phyloP scores from a whole-genome alignment of 2,888 invertebrate genomes.

The Heliconius aoede region DNA sequence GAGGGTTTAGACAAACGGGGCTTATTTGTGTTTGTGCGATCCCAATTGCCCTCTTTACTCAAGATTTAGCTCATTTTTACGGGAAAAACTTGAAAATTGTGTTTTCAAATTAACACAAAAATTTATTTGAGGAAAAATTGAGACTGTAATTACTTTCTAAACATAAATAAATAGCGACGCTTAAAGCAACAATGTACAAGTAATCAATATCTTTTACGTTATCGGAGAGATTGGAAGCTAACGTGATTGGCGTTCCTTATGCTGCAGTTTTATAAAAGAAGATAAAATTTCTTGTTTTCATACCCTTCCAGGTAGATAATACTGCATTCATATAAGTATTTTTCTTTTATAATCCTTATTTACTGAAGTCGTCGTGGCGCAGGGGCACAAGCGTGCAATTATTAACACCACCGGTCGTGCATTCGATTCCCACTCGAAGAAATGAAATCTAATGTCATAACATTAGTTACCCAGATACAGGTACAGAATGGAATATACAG shows the following conservation, averaged over 20 bases:
- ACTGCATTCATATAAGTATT: not conserved
- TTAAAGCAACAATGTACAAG: conserved; percentile 12
- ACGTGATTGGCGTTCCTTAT: conserved; percentile 17
- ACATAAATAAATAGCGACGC: not conserved
- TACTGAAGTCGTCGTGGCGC: too few species aligned
- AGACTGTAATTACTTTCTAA: not conserved
- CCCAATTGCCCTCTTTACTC: conserved; percentile 16
- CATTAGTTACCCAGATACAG: too few species aligned
- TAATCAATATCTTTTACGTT: conserved; percentile 20
- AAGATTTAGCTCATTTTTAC: conserved; percentile 14
- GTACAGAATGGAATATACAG: too few species aligned
- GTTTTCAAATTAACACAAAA: not conserved
- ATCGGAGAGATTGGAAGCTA: conserved; percentile 14
- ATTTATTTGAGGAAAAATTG: not conserved
- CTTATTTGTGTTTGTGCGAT: conserved; percentile 31
- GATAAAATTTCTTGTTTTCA: conserved; percentile 1
- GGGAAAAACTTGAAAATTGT: not conserved
- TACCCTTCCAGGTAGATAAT: not conserved
- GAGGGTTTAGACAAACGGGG: conserved; percentile 50
- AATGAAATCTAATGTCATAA: too few species aligned
- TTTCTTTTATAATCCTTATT: not conserved
- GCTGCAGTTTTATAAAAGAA: conserved; percentile 5
- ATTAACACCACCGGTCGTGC: too few species aligned
- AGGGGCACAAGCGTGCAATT: too few species aligned
- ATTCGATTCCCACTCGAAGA: too few species aligned